Evolutionary conservation across 2,113 vertebrate species (phyloP), one percentile per base, ranked within the genome.

Genomic region (Pardalotus punctatus): DNA sequence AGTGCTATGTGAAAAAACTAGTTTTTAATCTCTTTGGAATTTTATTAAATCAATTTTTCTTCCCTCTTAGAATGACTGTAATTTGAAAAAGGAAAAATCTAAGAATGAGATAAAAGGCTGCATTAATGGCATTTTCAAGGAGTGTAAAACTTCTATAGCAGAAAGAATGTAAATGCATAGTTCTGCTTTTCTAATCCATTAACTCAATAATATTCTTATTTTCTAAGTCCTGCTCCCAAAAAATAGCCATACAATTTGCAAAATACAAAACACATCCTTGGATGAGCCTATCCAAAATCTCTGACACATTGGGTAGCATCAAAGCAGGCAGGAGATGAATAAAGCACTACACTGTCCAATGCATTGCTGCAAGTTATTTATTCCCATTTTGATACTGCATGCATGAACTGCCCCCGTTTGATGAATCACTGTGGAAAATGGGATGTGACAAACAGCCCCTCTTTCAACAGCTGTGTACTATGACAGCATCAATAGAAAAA

Each of bases 401-500:
- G 97, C 95, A 93, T 95, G 96, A 97, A 94, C 95, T 95, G 95
- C 87, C 84, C 80, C 87, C 36, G 47, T 70, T 84, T 97, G 97
- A 98, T 95, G 93, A 95, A 98, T 97, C 96, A 92, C 97, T 86
- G 84, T 95, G 65, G 89, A 97, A 97, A 98, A 98, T 80, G 78
- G 70, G 80, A 97, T 77, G 77, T 98, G 98, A 98, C 96, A 98
- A 95, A 97, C 95, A 93, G 51, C 79, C 93, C 88, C 93, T 97
- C 94, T 97, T 96, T 90, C 86, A 95, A 96, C 48, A 94, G 96
- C 95, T 91, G 95, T 62, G 88, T 93, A 89, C 93, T 95, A 88
- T 95, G 97, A 98, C 97, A 98, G 95, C 96, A 86, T 94, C 95
- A 97, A 97, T 56, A 96, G 97, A 79, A 97, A 97, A 98, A 96